Conservation (phyloP, 2,797 vertebrate genomes). For the Typhlichthys eigenmanni region DNA sequence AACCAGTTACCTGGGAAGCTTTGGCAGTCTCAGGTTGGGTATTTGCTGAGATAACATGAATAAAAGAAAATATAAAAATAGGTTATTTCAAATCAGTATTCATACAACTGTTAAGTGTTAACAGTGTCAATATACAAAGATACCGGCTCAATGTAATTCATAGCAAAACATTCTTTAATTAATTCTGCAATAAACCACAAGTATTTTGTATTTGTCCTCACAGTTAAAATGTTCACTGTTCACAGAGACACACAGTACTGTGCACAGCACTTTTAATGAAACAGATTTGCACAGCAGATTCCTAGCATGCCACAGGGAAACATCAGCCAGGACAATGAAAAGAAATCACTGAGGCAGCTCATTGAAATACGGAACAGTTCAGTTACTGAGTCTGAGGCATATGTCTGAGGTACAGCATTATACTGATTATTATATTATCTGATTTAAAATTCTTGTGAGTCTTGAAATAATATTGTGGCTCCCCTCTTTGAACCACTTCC, state of each 20-base stretch:
- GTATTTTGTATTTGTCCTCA: not conserved
- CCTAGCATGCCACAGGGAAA: conserved; percentile 46
- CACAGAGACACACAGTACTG: conserved; percentile 11
- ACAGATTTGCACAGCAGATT: conserved; percentile 53
- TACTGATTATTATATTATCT: no score
- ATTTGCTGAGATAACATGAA: conserved; percentile 55
- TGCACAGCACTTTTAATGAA: conserved; percentile 60
- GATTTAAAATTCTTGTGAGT: no score
- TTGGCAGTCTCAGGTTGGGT: conserved; percentile 30
- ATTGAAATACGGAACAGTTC: conserved; percentile 1
- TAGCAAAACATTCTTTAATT: not conserved
- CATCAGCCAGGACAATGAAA: conserved; percentile 16
- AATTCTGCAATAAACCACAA: not conserved
- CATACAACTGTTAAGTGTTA: not conserved
- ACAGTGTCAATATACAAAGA: not conserved
- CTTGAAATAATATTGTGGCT: no score
- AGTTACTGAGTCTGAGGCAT: conserved; percentile 8
- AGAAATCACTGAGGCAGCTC: conserved; percentile 13
- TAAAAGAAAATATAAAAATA: conserved; percentile 25
- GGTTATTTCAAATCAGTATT: conserved; percentile 3
- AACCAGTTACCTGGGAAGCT: conserved; percentile 64
- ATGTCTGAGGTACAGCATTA: not conserved
- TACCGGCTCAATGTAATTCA: no score
- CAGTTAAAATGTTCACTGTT: not conserved
- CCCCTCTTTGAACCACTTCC: not conserved